Evolutionary conservation across 2,113 vertebrate species (phyloP), one percentile per base, ranked within the genome.

Genomic region (Phyllopteryx taeniolatus): DNA sequence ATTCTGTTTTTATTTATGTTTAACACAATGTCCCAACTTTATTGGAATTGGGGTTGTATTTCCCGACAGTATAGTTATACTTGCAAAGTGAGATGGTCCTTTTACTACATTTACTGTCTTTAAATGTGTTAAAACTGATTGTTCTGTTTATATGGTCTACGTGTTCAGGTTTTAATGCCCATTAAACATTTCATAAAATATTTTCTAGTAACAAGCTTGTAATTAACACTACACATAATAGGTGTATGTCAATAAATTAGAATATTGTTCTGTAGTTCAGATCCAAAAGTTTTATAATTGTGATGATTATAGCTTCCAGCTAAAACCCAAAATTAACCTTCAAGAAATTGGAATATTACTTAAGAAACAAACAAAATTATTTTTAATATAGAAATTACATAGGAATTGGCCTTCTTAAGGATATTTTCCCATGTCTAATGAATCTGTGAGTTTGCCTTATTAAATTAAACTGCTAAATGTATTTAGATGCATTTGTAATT

Each of bases 401-500:
- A 17, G 5, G 17, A 53, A 53, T 53, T 19, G 17, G 17, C 17
- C 47, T 57, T 10, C 10, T 27, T 27, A 4, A 57, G 12, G 56
- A 7, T 53, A 53, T 54, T 54, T 54, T 54, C 20, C 53, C 64
- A 33, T 20, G 8, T 79, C 44, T 81, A 5, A 72, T 43, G 83
- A 87, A 59, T 59, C 19, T 91, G 80, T 93, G 87, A 87, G 85
- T 73, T 75, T 87, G 90, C 86, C 90, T 87, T 89, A 89, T 94
- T 78, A 90, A 92, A 90, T 53, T 77, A 9, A 77, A 87, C 14
- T 61, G 15, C 11, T 31, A 61, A 15, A 61, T 8, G 35, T 35
- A 17, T 35, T 35, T 12, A 17, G 31, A 15, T 61, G 31, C 9
- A 65, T 39, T 35, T 65, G 11, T 13, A 44, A n/a, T 22, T n/a